Evolutionary conservation across 2,797 vertebrate genomes (phyloP), one percentile per base, ranked within the genome.

Genomic region (Coregonus suidteri): DNA sequence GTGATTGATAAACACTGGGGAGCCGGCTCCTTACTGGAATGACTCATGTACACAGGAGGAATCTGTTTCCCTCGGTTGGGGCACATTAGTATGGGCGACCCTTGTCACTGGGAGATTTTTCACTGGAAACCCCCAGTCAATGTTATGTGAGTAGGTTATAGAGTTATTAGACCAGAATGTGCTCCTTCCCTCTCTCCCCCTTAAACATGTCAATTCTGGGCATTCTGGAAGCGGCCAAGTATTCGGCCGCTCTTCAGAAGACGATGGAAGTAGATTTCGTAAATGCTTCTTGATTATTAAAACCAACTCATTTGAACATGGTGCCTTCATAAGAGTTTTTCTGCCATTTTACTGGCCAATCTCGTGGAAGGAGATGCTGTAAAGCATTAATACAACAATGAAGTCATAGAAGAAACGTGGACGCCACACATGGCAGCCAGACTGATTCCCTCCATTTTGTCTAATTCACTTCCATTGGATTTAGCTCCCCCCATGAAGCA

Each of bases 1-100:
- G 80, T 90, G 91, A 91, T 90, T 91, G 90, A 92, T 91, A 82
- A 84, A 83, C 86, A 86, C 82, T 47, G 78, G 86, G 85, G 76
- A 81, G 84, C 84, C 84, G 78, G 87, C 70, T 75, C 56, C 85
- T 87, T 88, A 80, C 84, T 82, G 81, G 86, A 90, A 90, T 91
- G 87, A 84, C 88, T 90, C 86, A 77, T 80, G 77, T 85, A 86
- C 82, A 54, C 83, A 73, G 84, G 83, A 86, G 84, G 84, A 86
- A 85, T 82, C 84, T 81, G 85, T 82, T 88, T 78, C 77, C 77
- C 77, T 83, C 82, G 85, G 88, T 87, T 83, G 72, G 81, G 72
- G 78, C 84, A 82, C 88, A 88, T 91, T 91, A 90, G 75, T 70
- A 77, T 68, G 53, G 81, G 81, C 76, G 79, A 79, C 82, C 83